These are phyloP conservation scores for Sebastes alutus DNA, from an alignment of 2,797 vertebrate genomes.

Conservation along the genomic window DNA sequence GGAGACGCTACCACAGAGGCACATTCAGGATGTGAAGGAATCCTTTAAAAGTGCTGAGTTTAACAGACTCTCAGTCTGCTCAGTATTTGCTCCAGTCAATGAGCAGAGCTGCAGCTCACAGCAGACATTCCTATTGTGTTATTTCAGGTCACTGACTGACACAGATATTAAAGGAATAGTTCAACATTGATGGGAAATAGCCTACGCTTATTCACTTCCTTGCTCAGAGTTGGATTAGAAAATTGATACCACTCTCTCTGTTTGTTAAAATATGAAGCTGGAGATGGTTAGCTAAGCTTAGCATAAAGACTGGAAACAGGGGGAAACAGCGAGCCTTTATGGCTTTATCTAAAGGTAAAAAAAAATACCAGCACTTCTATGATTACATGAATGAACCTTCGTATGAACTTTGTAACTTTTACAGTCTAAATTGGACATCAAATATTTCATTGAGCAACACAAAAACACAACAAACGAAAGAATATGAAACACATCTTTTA, in stretches of 20 bases:
- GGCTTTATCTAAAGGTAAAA: neutral
- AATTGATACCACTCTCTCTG: neutral
- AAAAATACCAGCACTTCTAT: neutral
- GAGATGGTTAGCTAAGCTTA: neutral
- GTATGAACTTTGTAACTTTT: rapidly evolving
- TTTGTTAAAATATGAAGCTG: neutral
- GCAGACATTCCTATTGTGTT: slow-evolving; percentile 1
- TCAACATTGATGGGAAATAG: neutral
- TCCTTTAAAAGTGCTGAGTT: slow-evolving; percentile 23
- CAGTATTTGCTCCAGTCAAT: slow-evolving; percentile 8
- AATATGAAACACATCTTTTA: neutral
- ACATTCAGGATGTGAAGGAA: slow-evolving; percentile 30
- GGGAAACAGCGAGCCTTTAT: neutral
- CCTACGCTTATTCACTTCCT: neutral
- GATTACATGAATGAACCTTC: neutral
- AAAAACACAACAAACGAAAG: neutral
- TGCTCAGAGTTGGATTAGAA: neutral
- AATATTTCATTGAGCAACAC: neutral
- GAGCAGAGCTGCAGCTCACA: slow-evolving; percentile 3
- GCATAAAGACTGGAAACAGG: neutral
- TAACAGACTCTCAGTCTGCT: slow-evolving; percentile 2
- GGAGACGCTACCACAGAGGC: slow-evolving; percentile 20
- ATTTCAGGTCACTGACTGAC: slow-evolving; percentile 29
- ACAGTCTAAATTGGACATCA: neutral
- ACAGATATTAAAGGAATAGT: neutral